Conservation (phyloP, 23 tunicate species). For the Ascidia mentula region DNA sequence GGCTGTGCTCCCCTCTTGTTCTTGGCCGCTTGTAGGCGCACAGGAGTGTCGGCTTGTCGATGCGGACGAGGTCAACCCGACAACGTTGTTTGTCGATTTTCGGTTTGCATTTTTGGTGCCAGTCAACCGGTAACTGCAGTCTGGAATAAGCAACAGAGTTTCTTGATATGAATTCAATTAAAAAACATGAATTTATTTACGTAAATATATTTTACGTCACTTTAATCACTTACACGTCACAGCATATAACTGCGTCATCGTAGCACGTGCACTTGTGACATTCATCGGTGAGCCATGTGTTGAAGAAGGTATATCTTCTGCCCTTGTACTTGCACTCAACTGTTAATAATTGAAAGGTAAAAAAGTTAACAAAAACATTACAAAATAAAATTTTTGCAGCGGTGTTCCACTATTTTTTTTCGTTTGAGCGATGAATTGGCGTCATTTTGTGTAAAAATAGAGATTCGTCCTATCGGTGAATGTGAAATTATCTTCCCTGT, state of each 20-base stretch:
- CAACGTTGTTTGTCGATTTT: constrained; percentile 23
- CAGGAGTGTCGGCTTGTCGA: neutral
- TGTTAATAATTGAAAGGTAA: too few relatives aligned
- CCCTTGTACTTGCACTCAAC: constrained; percentile 21
- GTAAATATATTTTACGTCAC: too few relatives aligned
- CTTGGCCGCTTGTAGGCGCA: constrained; percentile 17
- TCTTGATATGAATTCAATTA: too few relatives aligned
- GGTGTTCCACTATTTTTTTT: too few relatives aligned
- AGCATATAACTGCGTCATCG: constrained; percentile 31
- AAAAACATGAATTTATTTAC: too few relatives aligned
- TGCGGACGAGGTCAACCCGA: constrained; percentile 7
- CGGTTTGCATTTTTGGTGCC: constrained; percentile 35
- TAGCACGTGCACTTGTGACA: constrained; percentile 33
- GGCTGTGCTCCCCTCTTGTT: neutral
- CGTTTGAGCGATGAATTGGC: too few relatives aligned
- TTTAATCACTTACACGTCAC: constrained; percentile 42
- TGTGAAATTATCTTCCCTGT: too few relatives aligned
- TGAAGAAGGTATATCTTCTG: neutral
- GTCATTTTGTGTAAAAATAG: too few relatives aligned
- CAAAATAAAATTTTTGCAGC: too few relatives aligned
- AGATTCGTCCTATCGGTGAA: too few relatives aligned
- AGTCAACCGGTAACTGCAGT: constrained; percentile 35
- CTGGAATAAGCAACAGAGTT: constrained; percentile 11
- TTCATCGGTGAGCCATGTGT: constrained; percentile 26
- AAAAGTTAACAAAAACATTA: too few relatives aligned